phyloP scores from a whole-genome alignment of 2,797 vertebrate genomes.

The Amniataba percoides region DNA sequence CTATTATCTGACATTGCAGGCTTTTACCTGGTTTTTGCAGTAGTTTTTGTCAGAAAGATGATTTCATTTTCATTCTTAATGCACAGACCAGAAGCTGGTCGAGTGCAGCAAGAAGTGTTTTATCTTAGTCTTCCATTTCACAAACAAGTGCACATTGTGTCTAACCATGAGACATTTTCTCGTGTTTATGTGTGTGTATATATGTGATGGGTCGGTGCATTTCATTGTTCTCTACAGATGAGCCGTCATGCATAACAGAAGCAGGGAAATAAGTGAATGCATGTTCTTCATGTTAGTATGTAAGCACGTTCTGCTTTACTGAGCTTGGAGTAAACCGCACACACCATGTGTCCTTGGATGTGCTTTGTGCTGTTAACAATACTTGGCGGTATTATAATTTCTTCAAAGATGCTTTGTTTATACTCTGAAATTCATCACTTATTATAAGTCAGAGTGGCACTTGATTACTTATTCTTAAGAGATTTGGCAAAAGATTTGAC shows the following conservation, averaged over 20 bases:
- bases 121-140: not conserved
- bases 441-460: not conserved
- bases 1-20: not conserved
- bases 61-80: not conserved
- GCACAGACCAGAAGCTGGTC: not conserved
- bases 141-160: not conserved
- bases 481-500: no score
- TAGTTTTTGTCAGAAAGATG: not conserved
- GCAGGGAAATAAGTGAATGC: not conserved
- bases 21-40: not conserved
- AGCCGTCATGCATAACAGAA: not conserved
- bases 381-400: not conserved
- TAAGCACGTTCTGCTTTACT: not conserved
- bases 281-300: not conserved
- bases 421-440: not conserved
- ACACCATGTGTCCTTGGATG: not conserved
- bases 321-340: not conserved
- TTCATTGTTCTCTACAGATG: not conserved
- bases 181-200: not conserved
- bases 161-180: not conserved
- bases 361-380: not conserved
- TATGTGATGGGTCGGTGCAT: not conserved
- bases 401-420: not conserved
- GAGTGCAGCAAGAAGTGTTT: not conserved
- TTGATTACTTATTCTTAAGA: not conserved